Base-by-base conservation (phyloP, 2,797 vertebrate species). In the Sebastes cheni region DNA sequence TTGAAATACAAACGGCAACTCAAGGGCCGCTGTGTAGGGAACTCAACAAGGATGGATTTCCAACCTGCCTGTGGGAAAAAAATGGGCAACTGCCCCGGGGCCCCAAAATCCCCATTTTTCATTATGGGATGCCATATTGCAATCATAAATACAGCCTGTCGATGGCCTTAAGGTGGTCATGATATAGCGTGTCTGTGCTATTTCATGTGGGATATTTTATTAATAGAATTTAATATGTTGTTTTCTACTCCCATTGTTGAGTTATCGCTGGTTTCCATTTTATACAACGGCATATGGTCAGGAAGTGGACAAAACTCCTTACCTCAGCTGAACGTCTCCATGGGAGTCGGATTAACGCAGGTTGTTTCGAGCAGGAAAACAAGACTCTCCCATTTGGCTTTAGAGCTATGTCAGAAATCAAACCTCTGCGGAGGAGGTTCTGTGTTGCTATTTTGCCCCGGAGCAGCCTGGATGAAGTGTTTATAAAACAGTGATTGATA, bases 331-430 rank as follows among this genome's bases (percentile, higher is more conserved):
- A 5, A 18, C 46, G 67, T 81, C 79, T 68, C 77, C 16, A 22
- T 18, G 61, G 75, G 61, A 69, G 55, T 1, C 9, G 67, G 80
- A 84, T 85, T 85, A 86, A 80, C 71, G 54, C 56, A 65, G 74
- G 82, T 78, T 80, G 61, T 86, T 88, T 87, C 56, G 42, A 76
- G 70, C 77, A 72, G 69, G 52, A 75, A 75, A 86, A 87, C 75
- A 80, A 68, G 59, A 79, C 30, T 42, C 61, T 62, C 78, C 78
- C 66, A 12, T 67, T 55, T 71, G 67, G 54, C 18, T 75, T 82
- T n/a, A 9, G 75, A 77, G 88, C 72, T 11, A 59, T 79, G 82
- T 88, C 74, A 80, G 79, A 81, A 83, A 86, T 89, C 79, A 84
- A 90, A 87, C 62, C 75, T 83, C 77, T 34, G 65, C 16, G 2